These are phyloP conservation scores for Molossus alvarezi DNA, from an alignment of 2,797 vertebrate genomes.

Conservation along the genomic window DNA sequence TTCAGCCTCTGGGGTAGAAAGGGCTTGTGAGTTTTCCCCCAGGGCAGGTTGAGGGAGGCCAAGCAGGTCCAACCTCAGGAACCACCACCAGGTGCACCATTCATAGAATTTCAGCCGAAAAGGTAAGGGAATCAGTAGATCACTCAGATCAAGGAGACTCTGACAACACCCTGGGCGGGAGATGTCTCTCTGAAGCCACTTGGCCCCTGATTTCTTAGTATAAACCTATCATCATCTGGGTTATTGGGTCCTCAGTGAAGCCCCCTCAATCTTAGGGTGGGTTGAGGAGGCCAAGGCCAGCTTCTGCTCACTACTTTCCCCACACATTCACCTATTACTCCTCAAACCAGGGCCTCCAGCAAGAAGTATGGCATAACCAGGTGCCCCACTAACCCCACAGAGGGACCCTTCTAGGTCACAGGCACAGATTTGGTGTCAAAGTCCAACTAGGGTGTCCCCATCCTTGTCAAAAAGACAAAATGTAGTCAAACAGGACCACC, in stretches of 20 bases:
- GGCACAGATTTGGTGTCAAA: neutral
- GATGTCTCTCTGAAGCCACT: neutral
- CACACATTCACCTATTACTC: neutral
- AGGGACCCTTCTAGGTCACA: neutral
- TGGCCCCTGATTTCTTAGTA: neutral
- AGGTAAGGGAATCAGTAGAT: neutral
- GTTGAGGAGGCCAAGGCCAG: neutral
- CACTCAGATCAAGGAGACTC: neutral
- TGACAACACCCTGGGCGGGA: neutral
- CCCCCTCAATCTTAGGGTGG: neutral
- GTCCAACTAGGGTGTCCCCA: neutral
- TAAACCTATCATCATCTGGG: neutral
- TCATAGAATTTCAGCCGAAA: neutral
- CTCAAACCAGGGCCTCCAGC: neutral
- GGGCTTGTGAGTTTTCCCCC: neutral
- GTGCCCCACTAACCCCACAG: neutral
- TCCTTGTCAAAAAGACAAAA: neutral
- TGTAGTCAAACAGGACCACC: neutral
- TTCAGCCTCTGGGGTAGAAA: conserved; percentile 64
- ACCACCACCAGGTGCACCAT: neutral
- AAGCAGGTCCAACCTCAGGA: neutral
- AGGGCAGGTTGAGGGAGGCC: neutral
- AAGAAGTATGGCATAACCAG: neutral
- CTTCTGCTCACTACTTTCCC: neutral
- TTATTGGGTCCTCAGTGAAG: neutral